These are phyloP conservation scores for Xenus cinereus DNA, from an alignment of 2,113 vertebrate genomes.

Conservation along the genomic window DNA sequence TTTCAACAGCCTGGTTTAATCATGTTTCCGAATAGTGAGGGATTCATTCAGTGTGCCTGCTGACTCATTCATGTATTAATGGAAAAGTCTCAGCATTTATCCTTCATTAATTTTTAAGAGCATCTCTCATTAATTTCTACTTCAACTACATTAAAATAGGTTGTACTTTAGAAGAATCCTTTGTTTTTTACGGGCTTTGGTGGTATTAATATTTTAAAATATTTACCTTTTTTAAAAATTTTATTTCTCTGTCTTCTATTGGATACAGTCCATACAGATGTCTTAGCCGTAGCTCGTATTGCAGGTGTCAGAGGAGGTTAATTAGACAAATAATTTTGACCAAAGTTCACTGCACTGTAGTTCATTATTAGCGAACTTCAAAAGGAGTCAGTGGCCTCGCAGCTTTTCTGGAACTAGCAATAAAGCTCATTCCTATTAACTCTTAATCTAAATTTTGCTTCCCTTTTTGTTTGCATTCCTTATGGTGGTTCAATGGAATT, in stretches of 20 bases:
- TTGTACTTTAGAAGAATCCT: background rate
- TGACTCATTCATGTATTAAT: slow-evolving; percentile 10
- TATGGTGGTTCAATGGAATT: background rate
- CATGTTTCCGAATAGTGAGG: background rate
- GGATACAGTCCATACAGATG: background rate
- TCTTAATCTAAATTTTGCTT: background rate
- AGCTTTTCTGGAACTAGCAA: background rate
- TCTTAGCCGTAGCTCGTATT: background rate
- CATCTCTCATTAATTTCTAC: background rate
- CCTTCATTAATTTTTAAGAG: slow-evolving; percentile 47
- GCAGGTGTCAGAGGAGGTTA: background rate
- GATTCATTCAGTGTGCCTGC: background rate
- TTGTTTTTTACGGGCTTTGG: background rate
- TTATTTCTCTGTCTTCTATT: background rate
- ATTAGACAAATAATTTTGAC: background rate
- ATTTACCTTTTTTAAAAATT: background rate
- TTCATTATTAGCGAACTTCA: background rate
- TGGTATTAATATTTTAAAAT: background rate
- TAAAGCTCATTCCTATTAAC: background rate
- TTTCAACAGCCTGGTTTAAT: background rate
- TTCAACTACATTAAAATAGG: background rate
- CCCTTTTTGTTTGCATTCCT: background rate
- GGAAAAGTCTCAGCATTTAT: background rate
- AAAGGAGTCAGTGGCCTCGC: background rate
- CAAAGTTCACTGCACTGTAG: background rate